A percentile compares a stretch with the other conserved stretches of the same genome.
phyloP scores from a whole-genome alignment of 2,113 vertebrate species.

The Campylorhamphus procurvoides region DNA sequence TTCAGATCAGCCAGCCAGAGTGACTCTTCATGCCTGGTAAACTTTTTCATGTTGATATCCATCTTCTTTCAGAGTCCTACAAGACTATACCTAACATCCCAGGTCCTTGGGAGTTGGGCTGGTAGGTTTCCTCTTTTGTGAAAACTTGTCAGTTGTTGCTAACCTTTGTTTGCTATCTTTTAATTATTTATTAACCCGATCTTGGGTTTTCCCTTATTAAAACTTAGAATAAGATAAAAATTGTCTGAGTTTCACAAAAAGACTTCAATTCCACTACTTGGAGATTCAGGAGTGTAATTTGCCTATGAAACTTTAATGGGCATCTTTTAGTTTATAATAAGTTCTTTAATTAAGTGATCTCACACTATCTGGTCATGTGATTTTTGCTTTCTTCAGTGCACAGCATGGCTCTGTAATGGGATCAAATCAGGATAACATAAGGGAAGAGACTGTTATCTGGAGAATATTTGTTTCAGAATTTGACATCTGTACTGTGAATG shows the following conservation, averaged over 20 bases:
- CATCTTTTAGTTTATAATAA: background rate
- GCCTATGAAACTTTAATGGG: background rate
- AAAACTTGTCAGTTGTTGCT: background rate
- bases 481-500: background rate
- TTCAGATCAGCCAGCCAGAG: constrained; percentile 1
- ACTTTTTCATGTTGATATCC: background rate
- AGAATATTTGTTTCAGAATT: background rate
- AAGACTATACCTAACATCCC: background rate
- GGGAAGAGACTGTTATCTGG: background rate
- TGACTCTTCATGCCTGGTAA: background rate
- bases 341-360: background rate
- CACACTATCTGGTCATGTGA: background rate
- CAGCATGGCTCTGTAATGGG: background rate
- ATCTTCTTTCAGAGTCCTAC: background rate
- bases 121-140: background rate
- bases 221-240: background rate
- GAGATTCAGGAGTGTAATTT: background rate
- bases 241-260: background rate
- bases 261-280: background rate
- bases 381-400: background rate
- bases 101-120: background rate
- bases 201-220: background rate
- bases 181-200: background rate
- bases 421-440: background rate
- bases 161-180: background rate